Evolutionary conservation across 2,797 vertebrate species (phyloP), one percentile per base, ranked within the genome.

Genomic region (Pachyuromys duprasi): DNA sequence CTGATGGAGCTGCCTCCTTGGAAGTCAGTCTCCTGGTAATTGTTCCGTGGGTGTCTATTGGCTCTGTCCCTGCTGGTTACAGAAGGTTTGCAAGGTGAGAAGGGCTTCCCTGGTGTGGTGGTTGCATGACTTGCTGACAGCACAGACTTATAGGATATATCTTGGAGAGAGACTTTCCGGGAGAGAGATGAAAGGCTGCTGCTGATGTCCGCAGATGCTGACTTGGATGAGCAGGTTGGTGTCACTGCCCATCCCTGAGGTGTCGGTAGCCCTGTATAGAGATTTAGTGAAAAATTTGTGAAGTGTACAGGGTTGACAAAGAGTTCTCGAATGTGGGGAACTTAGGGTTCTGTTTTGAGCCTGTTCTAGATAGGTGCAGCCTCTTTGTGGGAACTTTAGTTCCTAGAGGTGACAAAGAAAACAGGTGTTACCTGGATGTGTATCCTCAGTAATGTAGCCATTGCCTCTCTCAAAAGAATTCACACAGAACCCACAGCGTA

Each of bases 61-160:
- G 6, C 53, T 70, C 60, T 72, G 49, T 83, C 81, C 12, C 31
- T 80, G 82, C 90, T 95, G 82, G 55, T 95, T 91, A 93, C 31
- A 33, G 94, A 86, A 90, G 72, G 63, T 90, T 45, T 91, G 74
- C 86, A 60, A 42, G 57, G n/a, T 55, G 8, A 76, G 53, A 28
- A 78, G 63, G 1, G 20, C 31, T 91, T 70, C 74, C 90, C 39
- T 65, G 60, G 53, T 81, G 26, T 76, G 0, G 8, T 55, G 72
- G 57, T 55, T 62, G n/a, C 12, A 0, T 31, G 49, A 65, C 72
- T 84, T 45, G 15, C 31, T 28, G 89, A 93, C 45, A 75, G 88
- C 65, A 24, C 13, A 53, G 60, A 31, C 49, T 31, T 92, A 3
- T 39, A 63, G 65, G 89, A 28, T 72, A 20, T 76, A 1, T 57